phyloP scores from a whole-genome alignment of 1,140 invertebrate species.

The Bombus huntii region DNA sequence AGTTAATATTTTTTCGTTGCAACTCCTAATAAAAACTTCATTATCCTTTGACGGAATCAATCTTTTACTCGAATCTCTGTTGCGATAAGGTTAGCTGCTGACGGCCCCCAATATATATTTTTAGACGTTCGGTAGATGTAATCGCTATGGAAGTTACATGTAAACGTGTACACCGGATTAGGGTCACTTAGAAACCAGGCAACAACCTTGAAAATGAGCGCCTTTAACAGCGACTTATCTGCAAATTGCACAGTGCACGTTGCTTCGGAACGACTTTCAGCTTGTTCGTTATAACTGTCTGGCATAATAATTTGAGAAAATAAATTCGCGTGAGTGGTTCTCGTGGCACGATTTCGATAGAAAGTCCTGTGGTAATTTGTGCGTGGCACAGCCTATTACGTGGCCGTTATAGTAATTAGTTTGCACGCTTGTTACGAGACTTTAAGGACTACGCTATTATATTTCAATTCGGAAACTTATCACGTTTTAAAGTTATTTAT shows the following conservation, averaged over 20 bases:
- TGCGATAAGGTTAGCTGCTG: not conserved
- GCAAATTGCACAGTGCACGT: constrained; percentile 27
- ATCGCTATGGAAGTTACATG: constrained; percentile 20
- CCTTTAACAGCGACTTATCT: constrained; percentile 3
- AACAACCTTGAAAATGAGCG: constrained; percentile 22
- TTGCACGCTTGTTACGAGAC: too few relatives aligned
- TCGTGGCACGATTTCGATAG: not conserved
- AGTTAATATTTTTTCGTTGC: too few relatives aligned
- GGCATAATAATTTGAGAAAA: not conserved
- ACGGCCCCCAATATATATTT: constrained; percentile 8
- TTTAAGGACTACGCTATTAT: not conserved
- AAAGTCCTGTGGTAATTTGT: not conserved
- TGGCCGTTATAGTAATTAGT: not conserved
- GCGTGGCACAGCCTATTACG: not conserved
- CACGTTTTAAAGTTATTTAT: not conserved
- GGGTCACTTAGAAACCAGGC: constrained; percentile 6
- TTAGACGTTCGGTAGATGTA: constrained; percentile 10
- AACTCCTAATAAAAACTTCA: not conserved
- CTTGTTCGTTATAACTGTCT: too few relatives aligned
- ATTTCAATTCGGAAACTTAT: not conserved
- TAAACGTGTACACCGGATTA: constrained; percentile 18
- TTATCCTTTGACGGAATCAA: too few relatives aligned
- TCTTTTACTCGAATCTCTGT: not conserved
- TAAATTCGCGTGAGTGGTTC: not conserved
- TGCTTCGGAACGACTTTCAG: not conserved